A percentile compares a stretch with the other conserved stretches of the same genome.
These are phyloP conservation scores for Drosophila bipectinata DNA, from an alignment of 1,140 invertebrate species.

Conservation along the genomic window DNA sequence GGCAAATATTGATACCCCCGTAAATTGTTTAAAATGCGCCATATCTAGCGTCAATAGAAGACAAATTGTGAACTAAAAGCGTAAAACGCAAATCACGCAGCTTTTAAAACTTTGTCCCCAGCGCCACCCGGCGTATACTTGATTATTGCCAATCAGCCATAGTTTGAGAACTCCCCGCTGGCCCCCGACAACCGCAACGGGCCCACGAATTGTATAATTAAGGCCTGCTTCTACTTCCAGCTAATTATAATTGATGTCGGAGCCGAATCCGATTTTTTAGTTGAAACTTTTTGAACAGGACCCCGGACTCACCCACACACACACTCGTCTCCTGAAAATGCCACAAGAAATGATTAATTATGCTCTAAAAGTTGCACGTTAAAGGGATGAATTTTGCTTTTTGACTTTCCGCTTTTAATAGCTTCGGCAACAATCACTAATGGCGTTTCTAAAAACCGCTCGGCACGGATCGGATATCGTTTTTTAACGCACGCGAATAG, in stretches of 20 bases:
- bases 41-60: slow-evolving; percentile 59
- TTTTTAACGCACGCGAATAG: slow-evolving; percentile 51
- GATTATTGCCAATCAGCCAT: slow-evolving; percentile 73
- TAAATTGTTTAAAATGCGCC: slow-evolving; percentile 82
- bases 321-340: slow-evolving; percentile 4
- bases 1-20: slow-evolving; percentile 81
- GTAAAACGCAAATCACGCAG: slow-evolving; percentile 74
- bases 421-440: slow-evolving; percentile 33
- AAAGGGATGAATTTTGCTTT: slow-evolving; percentile 73
- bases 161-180: slow-evolving; percentile 30
- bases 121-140: slow-evolving; percentile 61
- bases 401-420: slow-evolving; percentile 46
- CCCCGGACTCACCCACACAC: background rate
- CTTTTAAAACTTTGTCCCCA: slow-evolving; percentile 58
- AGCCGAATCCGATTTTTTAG: slow-evolving; percentile 62
- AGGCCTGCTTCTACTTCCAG: slow-evolving; percentile 25
- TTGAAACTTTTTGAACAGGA: slow-evolving; percentile 42
- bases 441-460: slow-evolving; percentile 35
- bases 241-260: slow-evolving; percentile 79
- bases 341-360: slow-evolving; percentile 75
- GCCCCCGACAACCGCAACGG: slow-evolving; percentile 9
- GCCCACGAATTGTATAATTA: slow-evolving; percentile 75
- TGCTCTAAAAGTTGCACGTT: slow-evolving; percentile 61
- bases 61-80: slow-evolving; percentile 77
- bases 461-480: slow-evolving; percentile 52